Percentiles rank a stretch among this genome's conserved stretches.
These are phyloP conservation scores for Eurytoma californica DNA, from an alignment of 2,888 invertebrate genomes.

Conservation along the genomic window DNA sequence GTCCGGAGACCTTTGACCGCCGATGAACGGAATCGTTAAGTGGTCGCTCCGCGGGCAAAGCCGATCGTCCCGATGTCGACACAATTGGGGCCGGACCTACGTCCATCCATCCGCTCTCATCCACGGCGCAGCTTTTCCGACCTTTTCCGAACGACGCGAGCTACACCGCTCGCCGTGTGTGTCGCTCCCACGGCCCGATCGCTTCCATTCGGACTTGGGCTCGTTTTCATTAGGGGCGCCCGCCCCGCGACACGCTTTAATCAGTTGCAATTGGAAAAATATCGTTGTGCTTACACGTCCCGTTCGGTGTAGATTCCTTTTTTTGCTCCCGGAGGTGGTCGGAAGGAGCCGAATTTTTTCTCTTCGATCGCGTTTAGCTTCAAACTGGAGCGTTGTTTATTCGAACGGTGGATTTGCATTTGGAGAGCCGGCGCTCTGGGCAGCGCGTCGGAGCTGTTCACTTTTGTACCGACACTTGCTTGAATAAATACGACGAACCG, in stretches of 20 bases:
- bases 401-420: conserved; percentile 24
- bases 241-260: conserved; percentile 50
- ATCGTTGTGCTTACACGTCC: conserved; percentile 31
- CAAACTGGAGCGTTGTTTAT: conserved; percentile 12
- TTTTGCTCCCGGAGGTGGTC: not conserved
- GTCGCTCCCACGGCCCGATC: no score
- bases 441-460: no score
- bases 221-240: conserved; percentile 48
- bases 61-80: conserved; percentile 64
- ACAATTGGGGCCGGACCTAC: conserved; percentile 65
- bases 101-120: conserved; percentile 19
- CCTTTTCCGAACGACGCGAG: conserved; percentile 22
- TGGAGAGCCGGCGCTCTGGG: conserved; percentile 18
- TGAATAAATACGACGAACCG: no score
- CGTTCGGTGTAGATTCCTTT: not conserved
- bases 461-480: no score
- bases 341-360: conserved; percentile 16
- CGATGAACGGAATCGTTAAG: conserved; percentile 59
- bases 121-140: conserved; percentile 25
- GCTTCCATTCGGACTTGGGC: conserved; percentile 17
- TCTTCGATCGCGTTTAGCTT: conserved; percentile 15
- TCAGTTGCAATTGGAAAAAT: conserved; percentile 56
- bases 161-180: not conserved
- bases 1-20: conserved; percentile 65
- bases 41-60: conserved; percentile 55